Percentiles rank a stretch among this genome's conserved stretches.
These are phyloP conservation scores for Eustalomyia histrio DNA, from an alignment of 2,888 invertebrate genomes.

Conservation along the genomic window DNA sequence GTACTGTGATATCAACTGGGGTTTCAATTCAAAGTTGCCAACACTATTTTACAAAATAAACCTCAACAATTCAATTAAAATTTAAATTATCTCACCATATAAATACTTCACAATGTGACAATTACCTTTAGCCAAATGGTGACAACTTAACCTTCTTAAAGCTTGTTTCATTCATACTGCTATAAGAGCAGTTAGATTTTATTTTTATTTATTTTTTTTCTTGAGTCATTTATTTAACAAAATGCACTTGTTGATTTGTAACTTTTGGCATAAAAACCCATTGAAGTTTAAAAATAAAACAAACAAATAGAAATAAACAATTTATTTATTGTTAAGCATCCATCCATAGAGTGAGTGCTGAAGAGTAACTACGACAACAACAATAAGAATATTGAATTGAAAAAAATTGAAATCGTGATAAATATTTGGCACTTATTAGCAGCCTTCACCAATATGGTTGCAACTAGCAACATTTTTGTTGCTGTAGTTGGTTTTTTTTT, in stretches of 20 bases:
- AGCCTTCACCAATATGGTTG: constrained; percentile 58
- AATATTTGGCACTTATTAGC: constrained; percentile 73
- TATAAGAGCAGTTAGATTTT: constrained; percentile 8
- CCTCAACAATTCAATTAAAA: constrained; percentile 1
- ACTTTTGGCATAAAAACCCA: constrained; percentile 38
- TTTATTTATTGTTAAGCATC: constrained; percentile 46
- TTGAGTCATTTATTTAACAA: background rate
- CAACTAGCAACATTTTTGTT: constrained; percentile 31
- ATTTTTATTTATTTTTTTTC: constrained; percentile 38
- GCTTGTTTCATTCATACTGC: constrained; percentile 2
- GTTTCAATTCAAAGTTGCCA: background rate
- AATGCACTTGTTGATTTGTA: constrained; percentile 40
- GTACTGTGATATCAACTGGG: too few species aligned
- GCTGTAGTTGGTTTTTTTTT: background rate
- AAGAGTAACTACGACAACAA: constrained; percentile 34
- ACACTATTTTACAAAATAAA: background rate
- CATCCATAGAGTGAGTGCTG: constrained; percentile 22
- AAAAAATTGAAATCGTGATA: constrained; percentile 69
- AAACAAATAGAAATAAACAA: constrained; percentile 50
- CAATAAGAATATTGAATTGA: background rate
- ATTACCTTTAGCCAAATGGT: constrained; percentile 23
- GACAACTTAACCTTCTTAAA: constrained; percentile 31
- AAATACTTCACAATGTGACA: constrained; percentile 20
- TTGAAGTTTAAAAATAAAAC: constrained; percentile 53
- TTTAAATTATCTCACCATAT: background rate